phyloP scores from a whole-genome alignment of 1,140 invertebrate genomes.

The Trachelipus rathkii region DNA sequence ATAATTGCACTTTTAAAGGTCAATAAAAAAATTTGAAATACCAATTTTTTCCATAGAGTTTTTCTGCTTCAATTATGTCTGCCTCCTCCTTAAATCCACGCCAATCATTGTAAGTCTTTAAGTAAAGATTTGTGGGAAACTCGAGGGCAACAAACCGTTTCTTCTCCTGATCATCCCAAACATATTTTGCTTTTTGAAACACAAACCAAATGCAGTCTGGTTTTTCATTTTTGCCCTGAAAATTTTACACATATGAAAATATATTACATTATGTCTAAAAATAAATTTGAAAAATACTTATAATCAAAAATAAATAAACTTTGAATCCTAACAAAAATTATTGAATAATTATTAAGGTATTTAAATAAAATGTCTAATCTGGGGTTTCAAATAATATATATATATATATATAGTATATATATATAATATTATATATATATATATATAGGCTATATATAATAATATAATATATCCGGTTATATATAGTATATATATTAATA shows the following conservation, averaged over 20 bases:
- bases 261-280: constrained; percentile 22
- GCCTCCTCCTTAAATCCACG: constrained; percentile 82
- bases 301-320: not conserved
- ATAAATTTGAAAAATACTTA: not conserved
- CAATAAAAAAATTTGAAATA: constrained; percentile 50
- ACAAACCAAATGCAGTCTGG: constrained; percentile 67
- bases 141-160: constrained; percentile 73
- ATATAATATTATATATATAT: too few relatives aligned
- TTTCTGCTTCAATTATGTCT: constrained; percentile 67
- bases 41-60: constrained; percentile 83
- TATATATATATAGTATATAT: too few relatives aligned
- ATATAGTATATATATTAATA: too few relatives aligned
- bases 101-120: constrained; percentile 73
- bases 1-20: too few relatives aligned
- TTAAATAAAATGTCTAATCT: too few relatives aligned
- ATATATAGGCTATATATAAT: too few relatives aligned
- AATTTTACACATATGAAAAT: not conserved
- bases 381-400: too few relatives aligned
- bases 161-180: constrained; percentile 74
- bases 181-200: constrained; percentile 96
- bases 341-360: too few relatives aligned
- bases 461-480: too few relatives aligned
- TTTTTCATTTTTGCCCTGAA: not conserved
- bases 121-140: constrained; percentile 71
- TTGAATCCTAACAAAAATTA: too few relatives aligned